Evolutionary conservation across 92 coral and sea anemone genomes (phyloP), one percentile per base, ranked within the genome.

Genomic region (Umimayanthus chanpuru): DNA sequence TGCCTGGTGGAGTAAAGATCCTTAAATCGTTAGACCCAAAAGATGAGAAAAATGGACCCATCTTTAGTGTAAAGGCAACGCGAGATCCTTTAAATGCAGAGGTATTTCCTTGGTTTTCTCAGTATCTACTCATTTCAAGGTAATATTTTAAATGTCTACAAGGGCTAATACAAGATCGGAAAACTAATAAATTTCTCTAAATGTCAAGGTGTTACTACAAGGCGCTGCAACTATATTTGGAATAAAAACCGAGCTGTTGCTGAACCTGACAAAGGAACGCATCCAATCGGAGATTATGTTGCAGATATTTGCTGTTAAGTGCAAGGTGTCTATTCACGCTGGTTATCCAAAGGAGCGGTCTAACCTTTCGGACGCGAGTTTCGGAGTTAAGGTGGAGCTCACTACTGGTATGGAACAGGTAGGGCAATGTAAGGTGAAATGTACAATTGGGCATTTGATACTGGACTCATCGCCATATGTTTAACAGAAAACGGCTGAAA

Each of bases 61-160:
- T 83, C 41, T 83, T 83, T 28, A 83, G 87, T 47, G 66, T 83
- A n/a, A 83, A 83, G 18, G 87, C 87, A 3, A 68, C 87, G n/a
- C 77, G 87, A n/a, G n/a, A 83, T 1, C 87, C 87, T 10, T 25
- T 83, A 43, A 38, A 64, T 44, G 87, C 77, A 43, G 67, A 83
- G 77, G 87, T 83, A 49, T 18, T 1, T 47, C 26, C 38, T 15
- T 1, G 26, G 23, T 8, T 77, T 26, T 39, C 16, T 0, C 47
- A 5, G 1, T 10, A 4, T 77, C 47, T 2, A 15, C 30, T 43
- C 5, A 21, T 77, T 9, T 41, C 10, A 4, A 21, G 32, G 2
- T 20, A 11, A 4, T 18, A 6, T 15, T 41, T 15, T 4, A 23
- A 36, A 43, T 53, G 12, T 14, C 58, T 11, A 53, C 20, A 12